Percentiles rank a stretch among this genome's conserved stretches.
Conservation (phyloP, 1,140 invertebrate species). For the Nymphalis io region DNA sequence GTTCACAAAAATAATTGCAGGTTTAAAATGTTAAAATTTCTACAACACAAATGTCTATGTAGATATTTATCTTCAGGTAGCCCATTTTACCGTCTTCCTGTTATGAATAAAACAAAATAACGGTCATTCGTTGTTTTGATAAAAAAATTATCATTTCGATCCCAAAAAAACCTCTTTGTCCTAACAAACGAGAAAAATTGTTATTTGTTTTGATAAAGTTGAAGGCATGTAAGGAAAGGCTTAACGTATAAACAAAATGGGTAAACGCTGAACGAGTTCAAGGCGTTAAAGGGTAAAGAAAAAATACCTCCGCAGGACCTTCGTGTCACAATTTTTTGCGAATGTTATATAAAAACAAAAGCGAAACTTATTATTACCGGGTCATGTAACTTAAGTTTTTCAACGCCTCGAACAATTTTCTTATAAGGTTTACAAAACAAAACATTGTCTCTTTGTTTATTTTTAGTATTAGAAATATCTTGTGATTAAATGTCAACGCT, state of each 20-base stretch:
- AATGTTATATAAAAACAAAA: constrained; percentile 20
- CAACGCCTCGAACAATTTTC: background rate
- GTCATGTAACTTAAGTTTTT: constrained; percentile 2
- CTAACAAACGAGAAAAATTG: constrained; percentile 19
- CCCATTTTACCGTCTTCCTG: no score
- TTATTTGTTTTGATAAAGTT: constrained; percentile 30
- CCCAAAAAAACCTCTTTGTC: constrained; percentile 15
- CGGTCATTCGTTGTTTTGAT: background rate
- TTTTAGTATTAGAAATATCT: no score
- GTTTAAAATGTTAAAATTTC: no score
- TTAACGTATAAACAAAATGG: constrained; percentile 30
- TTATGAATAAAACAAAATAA: background rate
- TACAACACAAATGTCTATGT: no score
- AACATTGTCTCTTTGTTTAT: background rate
- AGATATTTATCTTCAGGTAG: no score
- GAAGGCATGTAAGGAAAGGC: constrained; percentile 22
- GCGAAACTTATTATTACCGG: background rate
- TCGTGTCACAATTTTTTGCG: constrained; percentile 25
- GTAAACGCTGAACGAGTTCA: constrained; percentile 29
- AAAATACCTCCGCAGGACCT: constrained; percentile 18
- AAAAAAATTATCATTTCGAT: background rate
- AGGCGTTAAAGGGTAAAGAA: constrained; percentile 24
- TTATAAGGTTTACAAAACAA: background rate
- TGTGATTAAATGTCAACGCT: no score
- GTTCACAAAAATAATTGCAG: no score